Evolutionary conservation across 2,888 invertebrate genomes (phyloP), one percentile per base, ranked within the genome.

Genomic region (Temnothorax unifasciatus): DNA sequence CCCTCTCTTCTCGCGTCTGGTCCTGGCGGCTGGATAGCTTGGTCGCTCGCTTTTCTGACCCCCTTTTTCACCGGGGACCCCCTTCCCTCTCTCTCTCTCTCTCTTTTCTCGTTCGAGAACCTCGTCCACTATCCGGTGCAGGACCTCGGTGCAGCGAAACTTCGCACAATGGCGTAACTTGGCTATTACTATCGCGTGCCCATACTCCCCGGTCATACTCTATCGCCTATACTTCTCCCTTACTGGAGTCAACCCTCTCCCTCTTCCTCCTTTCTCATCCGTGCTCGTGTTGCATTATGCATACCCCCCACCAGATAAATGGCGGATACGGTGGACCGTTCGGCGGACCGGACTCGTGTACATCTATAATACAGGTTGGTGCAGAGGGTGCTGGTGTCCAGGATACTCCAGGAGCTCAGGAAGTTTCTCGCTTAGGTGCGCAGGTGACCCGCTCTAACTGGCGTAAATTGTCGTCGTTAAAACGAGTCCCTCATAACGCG

Each of bases 121-220:
- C 64, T 57, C 64, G 47, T 34, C 59, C 69, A 57, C 75, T 82
- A 83, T 87, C 71, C 34, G 83, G 74, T 61, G 68, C 79, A 50
- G 88, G 87, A 85, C 84, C 79, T 85, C 71, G 77, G 74, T 86
- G 89, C 91, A 88, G 89, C 90, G 91, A 93, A 94, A 94, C 93
- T 94, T 94, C 88, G 88, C 84, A 93, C 94, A 94, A 94, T 93
- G 90, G 90, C 90, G 90, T 90, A 93, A 94, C 94, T 94, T 93
- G 91, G 89, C 93, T 92, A 93, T 93, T 93, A 93, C 89, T 89
- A 87, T 90, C 88, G 89, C 90, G 87, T 85, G 87, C 86, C 84
- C 82, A 77, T 85, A 82, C 84, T 84, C 84, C 59, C 52, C 76
- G 87, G 84, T 59, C 86, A 83, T 89, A 85, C 66, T 82, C 87